Base-by-base conservation (phyloP, 1,140 invertebrate species). In the Pinna nobilis region DNA sequence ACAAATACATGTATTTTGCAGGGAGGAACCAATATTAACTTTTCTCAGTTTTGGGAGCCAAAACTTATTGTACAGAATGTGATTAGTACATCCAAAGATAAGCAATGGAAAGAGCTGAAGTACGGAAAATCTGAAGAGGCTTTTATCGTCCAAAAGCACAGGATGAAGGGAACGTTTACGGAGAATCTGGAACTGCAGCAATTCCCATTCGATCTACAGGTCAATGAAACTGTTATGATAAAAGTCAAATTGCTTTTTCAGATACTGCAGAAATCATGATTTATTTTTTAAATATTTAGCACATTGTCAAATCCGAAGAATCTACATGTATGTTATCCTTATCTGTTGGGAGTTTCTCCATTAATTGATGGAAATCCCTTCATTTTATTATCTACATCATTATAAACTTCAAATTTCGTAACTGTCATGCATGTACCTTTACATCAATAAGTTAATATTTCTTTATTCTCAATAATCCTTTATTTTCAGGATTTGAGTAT, bases 41-140 rank as follows among this genome's bases (percentile, higher is more conserved):
- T 84, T 39, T 55, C 72, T 4, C 81, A 81, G 11, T 85, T 80
- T 68, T 87, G 86, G 86, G 82, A 83, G 57, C 85, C 86, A 20
- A 74, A 85, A 28, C 59, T 87, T 15, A 70, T 78, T 33, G 74
- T 87, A 28, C 83, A 86, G 59, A 87, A 87, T 72, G 72, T 83
- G 3, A 70, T 87, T 11, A 76, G 39, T 13, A 83, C 85, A 41
- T 74, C 77, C 0, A 84, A 83, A 57, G 79, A 82, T 35, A 50
- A 72, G 15, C 60, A 69, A 3, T 87, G 86, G 86, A 64, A 81
- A 18, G 70, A 82, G 18, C 61, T 82, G 9, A 57, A 70, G 11
- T 15, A 65, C 11, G 55, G 53, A n/a, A 30, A 73, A 4, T 61
- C 55, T 15, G 77, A 72, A 11, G 74, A 85, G 50, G 76, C 78